These are phyloP conservation scores for Apostichopus leukothele DNA, from an alignment of 53 echinoderm and acorn worm species.

Conservation along the genomic window DNA sequence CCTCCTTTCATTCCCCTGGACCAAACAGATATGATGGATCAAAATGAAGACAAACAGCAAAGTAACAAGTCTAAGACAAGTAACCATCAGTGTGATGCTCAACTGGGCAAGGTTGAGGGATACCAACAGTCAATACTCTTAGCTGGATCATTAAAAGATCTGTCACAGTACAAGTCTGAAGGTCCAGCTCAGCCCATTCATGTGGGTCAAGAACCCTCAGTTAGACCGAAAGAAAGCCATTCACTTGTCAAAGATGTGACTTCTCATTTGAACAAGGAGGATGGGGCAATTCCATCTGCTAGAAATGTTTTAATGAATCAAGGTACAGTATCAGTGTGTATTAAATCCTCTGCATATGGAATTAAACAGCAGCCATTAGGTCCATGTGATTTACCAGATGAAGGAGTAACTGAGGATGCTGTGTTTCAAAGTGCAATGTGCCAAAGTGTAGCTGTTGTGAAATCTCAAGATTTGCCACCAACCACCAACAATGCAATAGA, in stretches of 20 bases:
- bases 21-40: too few species aligned
- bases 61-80: too few species aligned
- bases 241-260: not conserved
- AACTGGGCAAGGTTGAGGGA: too few species aligned
- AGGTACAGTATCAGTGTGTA: not conserved
- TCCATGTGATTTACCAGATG: not conserved
- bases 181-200: too few species aligned
- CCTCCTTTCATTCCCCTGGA: too few species aligned
- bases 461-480: not conserved
- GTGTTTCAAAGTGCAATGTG: slow-evolving; percentile 6
- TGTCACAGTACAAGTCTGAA: too few species aligned
- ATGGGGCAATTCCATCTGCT: not conserved
- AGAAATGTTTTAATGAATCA: not conserved
- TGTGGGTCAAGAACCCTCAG: not conserved
- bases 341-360: not conserved
- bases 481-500: not conserved
- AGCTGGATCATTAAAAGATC: too few species aligned
- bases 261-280: not conserved
- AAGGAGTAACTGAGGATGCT: not conserved
- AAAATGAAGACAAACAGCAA: too few species aligned
- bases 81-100: too few species aligned
- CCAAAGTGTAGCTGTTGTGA: not conserved
- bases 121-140: too few species aligned
- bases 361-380: not conserved
- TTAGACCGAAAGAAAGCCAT: slow-evolving; percentile 14